Evolutionary conservation across 2,113 vertebrate genomes (phyloP).

Genomic region (Balaeniceps rex): DNA sequence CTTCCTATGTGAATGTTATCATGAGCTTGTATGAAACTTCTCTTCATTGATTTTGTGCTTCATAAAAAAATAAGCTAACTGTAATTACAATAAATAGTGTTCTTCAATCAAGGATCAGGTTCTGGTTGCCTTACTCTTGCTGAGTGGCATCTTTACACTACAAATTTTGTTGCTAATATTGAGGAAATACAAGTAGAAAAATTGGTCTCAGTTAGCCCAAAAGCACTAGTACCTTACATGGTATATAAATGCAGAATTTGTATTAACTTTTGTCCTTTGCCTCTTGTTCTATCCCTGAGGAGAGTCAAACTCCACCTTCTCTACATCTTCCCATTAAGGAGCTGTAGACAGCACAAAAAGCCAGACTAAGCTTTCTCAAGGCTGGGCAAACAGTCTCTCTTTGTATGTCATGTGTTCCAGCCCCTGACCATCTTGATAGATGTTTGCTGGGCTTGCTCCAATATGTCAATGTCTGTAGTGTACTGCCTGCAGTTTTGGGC

Average conservation of each 20-base stretch:
- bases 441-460: not conserved
- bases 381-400: not conserved
- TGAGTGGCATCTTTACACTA: not conserved
- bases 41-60: not conserved
- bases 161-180: not conserved
- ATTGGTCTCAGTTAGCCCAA: not conserved
- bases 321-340: not conserved
- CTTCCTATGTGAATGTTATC: not conserved
- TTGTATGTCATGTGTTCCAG: not conserved
- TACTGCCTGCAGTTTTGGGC: not conserved
- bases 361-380: not conserved
- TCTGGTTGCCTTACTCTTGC: not conserved
- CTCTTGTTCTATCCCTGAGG: not conserved
- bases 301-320: not conserved
- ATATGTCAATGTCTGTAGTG: not conserved
- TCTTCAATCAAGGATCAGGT: not conserved
- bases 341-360: not conserved
- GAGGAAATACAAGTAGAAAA: not conserved
- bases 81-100: not conserved
- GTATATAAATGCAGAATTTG: not conserved
- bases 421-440: accelerated
- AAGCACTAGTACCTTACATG: not conserved
- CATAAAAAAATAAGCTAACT: not conserved
- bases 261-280: not conserved
- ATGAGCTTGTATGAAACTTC: not conserved